Evolutionary conservation across 2,113 vertebrate species (phyloP).

Genomic region (Corythaeola cristata): DNA sequence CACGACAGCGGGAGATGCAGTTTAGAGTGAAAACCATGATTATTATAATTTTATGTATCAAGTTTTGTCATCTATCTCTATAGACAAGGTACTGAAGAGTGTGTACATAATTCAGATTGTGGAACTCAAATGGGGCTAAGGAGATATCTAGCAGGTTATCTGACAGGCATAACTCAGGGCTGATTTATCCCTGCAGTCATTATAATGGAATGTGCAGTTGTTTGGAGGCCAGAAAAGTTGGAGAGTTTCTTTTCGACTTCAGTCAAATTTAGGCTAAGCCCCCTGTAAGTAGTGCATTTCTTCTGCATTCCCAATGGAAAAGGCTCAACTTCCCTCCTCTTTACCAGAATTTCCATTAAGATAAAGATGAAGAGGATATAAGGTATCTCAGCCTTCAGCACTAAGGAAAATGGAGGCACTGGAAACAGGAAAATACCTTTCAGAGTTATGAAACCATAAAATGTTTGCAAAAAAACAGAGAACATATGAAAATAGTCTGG

Average conservation of each 20-base stretch:
- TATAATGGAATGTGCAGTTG: conserved; percentile 38
- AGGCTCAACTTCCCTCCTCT: background rate
- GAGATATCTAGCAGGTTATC: conserved; percentile 1
- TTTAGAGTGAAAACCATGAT: background rate
- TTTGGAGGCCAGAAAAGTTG: background rate
- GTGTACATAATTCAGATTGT: conserved; percentile 22
- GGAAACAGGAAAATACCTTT: background rate
- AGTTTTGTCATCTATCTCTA: background rate
- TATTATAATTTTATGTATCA: conserved; percentile 16
- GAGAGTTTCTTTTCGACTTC: background rate
- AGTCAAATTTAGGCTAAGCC: background rate
- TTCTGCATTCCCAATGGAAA: background rate
- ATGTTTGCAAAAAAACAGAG: background rate
- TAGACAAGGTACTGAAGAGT: background rate
- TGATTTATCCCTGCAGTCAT: conserved; percentile 31
- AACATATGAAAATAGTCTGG: background rate
- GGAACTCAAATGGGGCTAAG: background rate
- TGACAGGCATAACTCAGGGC: conserved; percentile 9
- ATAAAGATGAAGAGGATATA: background rate
- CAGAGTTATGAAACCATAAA: background rate
- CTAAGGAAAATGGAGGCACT: background rate
- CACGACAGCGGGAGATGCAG: rapidly evolving
- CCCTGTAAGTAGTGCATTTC: background rate
- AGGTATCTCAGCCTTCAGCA: background rate
- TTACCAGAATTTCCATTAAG: background rate